Base-by-base conservation (phyloP, 1,140 invertebrate genomes). In the Tetragnatha versicolor region DNA sequence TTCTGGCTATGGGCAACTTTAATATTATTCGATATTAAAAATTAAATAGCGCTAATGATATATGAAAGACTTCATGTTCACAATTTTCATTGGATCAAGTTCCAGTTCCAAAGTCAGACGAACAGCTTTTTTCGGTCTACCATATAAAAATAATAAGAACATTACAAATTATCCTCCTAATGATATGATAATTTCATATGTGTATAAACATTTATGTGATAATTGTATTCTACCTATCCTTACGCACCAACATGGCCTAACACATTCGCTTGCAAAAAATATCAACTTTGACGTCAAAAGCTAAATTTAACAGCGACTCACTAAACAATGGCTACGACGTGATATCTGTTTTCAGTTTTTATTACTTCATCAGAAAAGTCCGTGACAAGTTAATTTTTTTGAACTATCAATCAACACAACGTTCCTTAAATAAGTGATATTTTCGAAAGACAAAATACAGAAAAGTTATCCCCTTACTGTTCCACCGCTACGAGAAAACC, bases 91-190 rank as follows among this genome's bases (percentile, higher is more conserved):
- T 63, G 35, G 20, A 53, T 51, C 37, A 39, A 75, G 49, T 61
- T 75, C 63, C 58, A 49, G 39, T 51, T 58, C 37, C 37, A 27
- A 63, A 20, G 42, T 63, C 25, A 25, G 17, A n/a, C 20, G n/a
- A 39, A 47, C 37, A 55, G 53, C 72, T 35, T 22, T 9, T 63
- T 75, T 53, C 39, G 25, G 29, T 42, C 60, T 65, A 77, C 47
- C n/a, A 77, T 77, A 77, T 61, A 77, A 77, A 77, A 77, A 77
- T 77, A 77, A 77, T 66, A 77, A 66, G 17, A 66, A 42, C 53
- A 58, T 65, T 77, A 77, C 73, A 77, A 77, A 77, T 76, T 65
- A 31, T 53, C 27, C 53, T 63, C 27, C 60, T 77, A 77, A 51
- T 31, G 33, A 51, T 31, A 53, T 66, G 66, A 17, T 65, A 77